Evolutionary conservation across 1,140 invertebrate genomes (phyloP).

Genomic region (Spodoptera frugiperda): DNA sequence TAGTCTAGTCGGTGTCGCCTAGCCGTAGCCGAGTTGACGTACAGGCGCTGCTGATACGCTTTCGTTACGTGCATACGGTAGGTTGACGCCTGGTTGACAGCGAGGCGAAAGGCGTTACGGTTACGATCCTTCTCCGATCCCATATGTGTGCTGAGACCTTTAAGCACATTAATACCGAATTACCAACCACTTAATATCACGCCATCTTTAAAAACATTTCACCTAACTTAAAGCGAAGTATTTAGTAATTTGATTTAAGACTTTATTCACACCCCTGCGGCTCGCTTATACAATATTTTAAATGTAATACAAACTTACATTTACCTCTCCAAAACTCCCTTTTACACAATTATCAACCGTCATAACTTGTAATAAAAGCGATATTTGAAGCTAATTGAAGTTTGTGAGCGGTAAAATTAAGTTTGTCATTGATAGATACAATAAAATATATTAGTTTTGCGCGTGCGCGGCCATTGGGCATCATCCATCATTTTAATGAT

Average conservation of each 20-base stretch:
- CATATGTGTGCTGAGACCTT: too few species aligned
- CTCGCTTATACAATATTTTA: conserved; percentile 30
- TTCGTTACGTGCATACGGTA: too few species aligned
- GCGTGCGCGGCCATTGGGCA: conserved; percentile 55
- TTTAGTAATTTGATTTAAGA: conserved; percentile 39
- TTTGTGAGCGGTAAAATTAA: conserved; percentile 2
- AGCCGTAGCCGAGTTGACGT: too few species aligned
- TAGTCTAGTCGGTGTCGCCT: too few species aligned
- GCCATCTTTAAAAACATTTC: conserved; percentile 24
- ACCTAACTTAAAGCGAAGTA: neutral
- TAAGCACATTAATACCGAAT: conserved; percentile 24
- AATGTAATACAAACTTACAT: conserved; percentile 29
- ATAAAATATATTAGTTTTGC: conserved; percentile 61
- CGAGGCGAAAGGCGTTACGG: too few species aligned
- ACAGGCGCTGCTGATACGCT: too few species aligned
- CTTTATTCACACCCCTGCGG: conserved; percentile 38
- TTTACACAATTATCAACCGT: neutral
- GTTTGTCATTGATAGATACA: conserved; percentile 44
- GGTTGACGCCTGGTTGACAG: too few species aligned
- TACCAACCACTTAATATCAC: conserved; percentile 14
- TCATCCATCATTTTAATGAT: conserved; percentile 62
- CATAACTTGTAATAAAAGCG: neutral
- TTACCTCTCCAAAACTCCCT: neutral
- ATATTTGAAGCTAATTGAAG: neutral
- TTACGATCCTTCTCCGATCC: too few species aligned